Percentiles rank a stretch among this genome's conserved stretches.
Conservation (phyloP, 2,797 vertebrate genomes). For the Schizothorax lantsangensis region DNA sequence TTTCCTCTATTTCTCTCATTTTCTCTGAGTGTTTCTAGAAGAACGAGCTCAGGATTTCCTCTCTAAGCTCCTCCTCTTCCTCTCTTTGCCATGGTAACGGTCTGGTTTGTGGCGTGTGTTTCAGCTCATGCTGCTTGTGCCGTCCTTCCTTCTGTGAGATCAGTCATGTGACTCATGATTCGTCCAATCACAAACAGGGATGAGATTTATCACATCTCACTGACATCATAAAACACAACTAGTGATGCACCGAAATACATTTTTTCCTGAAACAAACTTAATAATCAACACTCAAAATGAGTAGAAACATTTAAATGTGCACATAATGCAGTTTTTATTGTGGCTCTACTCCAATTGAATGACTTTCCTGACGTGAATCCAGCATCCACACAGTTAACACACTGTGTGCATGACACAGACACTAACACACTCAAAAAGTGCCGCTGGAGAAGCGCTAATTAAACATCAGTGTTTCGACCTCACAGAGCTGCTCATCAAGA, state of each 20-base stretch:
- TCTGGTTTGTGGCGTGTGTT: slow-evolving; percentile 65
- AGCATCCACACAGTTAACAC: neutral
- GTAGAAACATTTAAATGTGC: neutral
- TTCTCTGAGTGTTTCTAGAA: slow-evolving; percentile 77
- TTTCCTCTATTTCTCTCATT: slow-evolving; percentile 56
- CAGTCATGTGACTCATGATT: neutral
- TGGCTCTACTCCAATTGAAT: neutral
- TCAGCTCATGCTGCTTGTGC: slow-evolving; percentile 11
- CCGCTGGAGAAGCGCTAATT: neutral
- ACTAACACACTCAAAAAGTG: neutral
- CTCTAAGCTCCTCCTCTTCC: slow-evolving; percentile 84
- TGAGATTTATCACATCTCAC: neutral
- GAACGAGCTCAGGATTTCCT: slow-evolving; percentile 84
- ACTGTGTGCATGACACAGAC: neutral
- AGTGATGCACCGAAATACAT: neutral
- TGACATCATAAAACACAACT: neutral
- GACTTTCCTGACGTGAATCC: neutral
- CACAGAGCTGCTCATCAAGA: neutral
- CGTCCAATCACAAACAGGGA: neutral
- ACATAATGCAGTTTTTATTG: neutral
- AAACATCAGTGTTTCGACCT: neutral
- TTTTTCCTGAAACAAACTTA: neutral
- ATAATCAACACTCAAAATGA: neutral
- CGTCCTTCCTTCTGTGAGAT: neutral
- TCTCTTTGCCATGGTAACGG: slow-evolving; percentile 80